phyloP scores from a whole-genome alignment of 1,140 invertebrate species.

The Monochamus saltuarius region DNA sequence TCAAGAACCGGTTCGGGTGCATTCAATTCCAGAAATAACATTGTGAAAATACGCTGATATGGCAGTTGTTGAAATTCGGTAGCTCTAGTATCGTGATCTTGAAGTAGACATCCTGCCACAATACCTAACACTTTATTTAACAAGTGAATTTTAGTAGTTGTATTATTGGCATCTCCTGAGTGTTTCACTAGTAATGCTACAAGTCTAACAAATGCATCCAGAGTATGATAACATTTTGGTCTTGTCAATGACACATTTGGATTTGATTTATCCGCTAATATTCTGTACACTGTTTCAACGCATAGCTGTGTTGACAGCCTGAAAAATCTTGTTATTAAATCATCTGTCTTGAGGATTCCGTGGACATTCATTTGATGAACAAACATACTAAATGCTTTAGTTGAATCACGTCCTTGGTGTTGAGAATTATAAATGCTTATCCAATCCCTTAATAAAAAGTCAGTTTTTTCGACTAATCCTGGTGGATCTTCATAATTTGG shows the following conservation, averaged over 20 bases:
- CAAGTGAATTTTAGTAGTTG: constrained; percentile 93
- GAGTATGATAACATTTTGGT: constrained; percentile 92
- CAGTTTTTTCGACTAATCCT: constrained; percentile 92
- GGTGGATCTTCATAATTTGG: constrained; percentile 92
- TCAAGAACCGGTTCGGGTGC: constrained; percentile 90
- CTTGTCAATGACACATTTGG: constrained; percentile 60
- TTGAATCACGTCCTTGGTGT: constrained; percentile 77
- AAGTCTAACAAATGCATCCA: constrained; percentile 93
- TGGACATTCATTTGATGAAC: constrained; percentile 96
- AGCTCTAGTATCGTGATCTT: constrained; percentile 87
- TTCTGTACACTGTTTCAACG: constrained; percentile 90
- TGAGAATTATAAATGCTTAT: constrained; percentile 83
- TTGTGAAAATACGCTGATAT: constrained; percentile 96
- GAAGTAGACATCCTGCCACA: constrained; percentile 89
- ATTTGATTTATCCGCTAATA: constrained; percentile 55
- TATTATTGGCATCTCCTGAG: constrained; percentile 83
- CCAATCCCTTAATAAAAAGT: constrained; percentile 93
- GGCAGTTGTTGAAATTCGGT: constrained; percentile 95
- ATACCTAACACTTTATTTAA: constrained; percentile 93
- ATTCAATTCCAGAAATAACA: constrained; percentile 96
- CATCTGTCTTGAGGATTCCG: constrained; percentile 96
- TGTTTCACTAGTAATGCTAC: constrained; percentile 97
- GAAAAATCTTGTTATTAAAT: constrained; percentile 96
- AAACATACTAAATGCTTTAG: constrained; percentile 92
- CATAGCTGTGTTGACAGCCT: constrained; percentile 95